Conservation (phyloP, 2,888 invertebrate species). For the Phengaris arion region DNA sequence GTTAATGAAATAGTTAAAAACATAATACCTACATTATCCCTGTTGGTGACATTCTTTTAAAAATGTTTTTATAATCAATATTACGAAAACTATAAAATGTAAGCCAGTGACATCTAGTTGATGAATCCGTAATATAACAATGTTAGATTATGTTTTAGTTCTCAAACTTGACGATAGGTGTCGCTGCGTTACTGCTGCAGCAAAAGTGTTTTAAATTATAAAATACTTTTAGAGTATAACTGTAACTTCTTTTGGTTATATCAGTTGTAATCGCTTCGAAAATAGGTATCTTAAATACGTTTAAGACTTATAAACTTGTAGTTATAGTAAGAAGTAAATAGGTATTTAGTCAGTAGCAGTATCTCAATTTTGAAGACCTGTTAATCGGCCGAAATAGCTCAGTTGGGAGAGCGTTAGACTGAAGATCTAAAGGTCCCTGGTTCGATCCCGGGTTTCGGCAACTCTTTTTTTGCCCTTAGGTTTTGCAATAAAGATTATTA, state of each 20-base stretch:
- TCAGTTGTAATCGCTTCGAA: neutral
- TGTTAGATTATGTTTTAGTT: neutral
- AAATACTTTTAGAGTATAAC: neutral
- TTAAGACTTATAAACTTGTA: neutral
- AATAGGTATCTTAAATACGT: neutral
- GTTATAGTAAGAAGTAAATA: neutral
- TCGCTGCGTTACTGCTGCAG: neutral
- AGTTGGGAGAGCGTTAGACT: constrained; percentile 84
- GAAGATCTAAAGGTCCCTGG: constrained; percentile 86
- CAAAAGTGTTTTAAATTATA: neutral
- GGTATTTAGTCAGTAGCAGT: constrained; percentile 30
- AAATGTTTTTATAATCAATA: neutral
- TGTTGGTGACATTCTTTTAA: no score
- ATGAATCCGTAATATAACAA: neutral
- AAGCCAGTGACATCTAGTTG: neutral
- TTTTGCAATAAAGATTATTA: constrained; percentile 27
- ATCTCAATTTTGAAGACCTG: constrained; percentile 33
- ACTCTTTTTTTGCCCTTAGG: constrained; percentile 45
- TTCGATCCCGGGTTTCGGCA: constrained; percentile 86
- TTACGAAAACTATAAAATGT: neutral
- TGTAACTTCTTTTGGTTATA: neutral
- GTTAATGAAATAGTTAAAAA: no score
- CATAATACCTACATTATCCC: no score
- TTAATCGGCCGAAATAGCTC: constrained; percentile 80
- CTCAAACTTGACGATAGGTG: neutral